Percentiles rank a stretch among this genome's conserved stretches.
Evolutionary conservation across 2,888 invertebrate species (phyloP).

Genomic region (Drosophila limbata): DNA sequence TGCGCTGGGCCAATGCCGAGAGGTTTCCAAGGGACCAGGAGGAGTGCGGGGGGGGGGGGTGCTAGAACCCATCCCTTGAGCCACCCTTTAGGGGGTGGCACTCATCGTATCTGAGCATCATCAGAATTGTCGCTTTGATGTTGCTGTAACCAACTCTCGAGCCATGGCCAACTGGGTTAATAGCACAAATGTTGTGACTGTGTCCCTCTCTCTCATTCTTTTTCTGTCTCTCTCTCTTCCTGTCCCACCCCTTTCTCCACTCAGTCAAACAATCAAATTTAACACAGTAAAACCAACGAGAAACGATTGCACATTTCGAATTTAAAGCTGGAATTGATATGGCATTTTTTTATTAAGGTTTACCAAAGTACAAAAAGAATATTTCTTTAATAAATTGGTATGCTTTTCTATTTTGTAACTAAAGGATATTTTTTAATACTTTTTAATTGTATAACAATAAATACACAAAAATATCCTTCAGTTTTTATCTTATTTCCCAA

Average conservation of each 20-base stretch:
- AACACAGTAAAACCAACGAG: conserved; percentile 7
- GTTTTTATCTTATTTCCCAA: background rate
- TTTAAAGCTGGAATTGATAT: background rate
- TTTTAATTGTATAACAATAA: no score
- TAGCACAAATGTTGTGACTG: conserved; percentile 61
- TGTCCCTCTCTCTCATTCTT: background rate
- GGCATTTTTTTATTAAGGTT: no score
- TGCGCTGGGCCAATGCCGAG: conserved; percentile 47
- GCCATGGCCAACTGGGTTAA: conserved; percentile 65
- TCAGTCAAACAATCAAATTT: conserved; percentile 41
- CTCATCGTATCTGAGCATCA: conserved; percentile 58
- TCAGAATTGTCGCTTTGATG: conserved; percentile 69
- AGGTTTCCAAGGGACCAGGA: background rate
- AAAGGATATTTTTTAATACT: no score
- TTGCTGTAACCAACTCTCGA: conserved; percentile 57
- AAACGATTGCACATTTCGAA: conserved; percentile 32
- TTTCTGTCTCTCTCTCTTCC: no score
- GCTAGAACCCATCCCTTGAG: background rate
- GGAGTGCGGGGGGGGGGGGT: background rate
- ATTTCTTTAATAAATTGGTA: no score
- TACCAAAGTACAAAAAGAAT: no score
- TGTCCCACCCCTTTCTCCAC: conserved; percentile 12
- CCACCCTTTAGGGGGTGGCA: conserved; percentile 13
- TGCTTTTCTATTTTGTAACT: no score
- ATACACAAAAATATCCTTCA: background rate